phyloP scores from a whole-genome alignment of 2,888 invertebrate genomes.

The Cheiracanthium punctorium region DNA sequence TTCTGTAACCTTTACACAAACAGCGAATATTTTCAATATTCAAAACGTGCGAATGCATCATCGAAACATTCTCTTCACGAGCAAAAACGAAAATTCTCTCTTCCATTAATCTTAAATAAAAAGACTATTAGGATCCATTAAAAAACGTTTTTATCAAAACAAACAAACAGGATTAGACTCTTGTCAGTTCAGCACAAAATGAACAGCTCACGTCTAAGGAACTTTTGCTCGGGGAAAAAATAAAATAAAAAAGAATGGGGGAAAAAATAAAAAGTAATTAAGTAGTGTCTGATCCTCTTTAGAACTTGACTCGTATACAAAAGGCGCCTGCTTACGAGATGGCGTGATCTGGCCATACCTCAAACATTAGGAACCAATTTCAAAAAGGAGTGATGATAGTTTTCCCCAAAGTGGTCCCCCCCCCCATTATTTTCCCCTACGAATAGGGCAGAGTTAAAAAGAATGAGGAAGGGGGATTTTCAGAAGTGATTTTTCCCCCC shows the following conservation, averaged over 20 bases:
- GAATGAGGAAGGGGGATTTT: background rate
- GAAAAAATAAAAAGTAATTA: constrained; percentile 46
- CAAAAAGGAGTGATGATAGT: constrained; percentile 51
- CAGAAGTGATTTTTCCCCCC: constrained; percentile 3
- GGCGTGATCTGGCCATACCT: constrained; percentile 34
- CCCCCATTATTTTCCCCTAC: constrained; percentile 47
- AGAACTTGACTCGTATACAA: constrained; percentile 47
- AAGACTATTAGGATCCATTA: too few species aligned
- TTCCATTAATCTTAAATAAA: too few species aligned
- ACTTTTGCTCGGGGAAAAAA: background rate
- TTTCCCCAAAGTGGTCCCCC: constrained; percentile 33
- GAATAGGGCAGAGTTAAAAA: background rate
- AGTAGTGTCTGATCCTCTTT: constrained; percentile 42
- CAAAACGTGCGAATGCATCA: too few species aligned
- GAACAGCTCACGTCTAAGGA: background rate
- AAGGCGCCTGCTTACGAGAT: constrained; percentile 23
- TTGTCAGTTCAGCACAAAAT: background rate
- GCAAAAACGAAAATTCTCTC: too few species aligned
- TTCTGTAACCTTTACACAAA: too few species aligned
- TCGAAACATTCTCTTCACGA: too few species aligned
- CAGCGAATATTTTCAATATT: too few species aligned
- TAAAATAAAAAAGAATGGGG: background rate
- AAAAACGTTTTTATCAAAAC: background rate
- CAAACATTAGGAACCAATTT: constrained; percentile 51
- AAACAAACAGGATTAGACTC: background rate